Evolutionary conservation across 2,113 vertebrate species (phyloP), one percentile per base, ranked within the genome.

Genomic region (Ardeotis arabs): DNA sequence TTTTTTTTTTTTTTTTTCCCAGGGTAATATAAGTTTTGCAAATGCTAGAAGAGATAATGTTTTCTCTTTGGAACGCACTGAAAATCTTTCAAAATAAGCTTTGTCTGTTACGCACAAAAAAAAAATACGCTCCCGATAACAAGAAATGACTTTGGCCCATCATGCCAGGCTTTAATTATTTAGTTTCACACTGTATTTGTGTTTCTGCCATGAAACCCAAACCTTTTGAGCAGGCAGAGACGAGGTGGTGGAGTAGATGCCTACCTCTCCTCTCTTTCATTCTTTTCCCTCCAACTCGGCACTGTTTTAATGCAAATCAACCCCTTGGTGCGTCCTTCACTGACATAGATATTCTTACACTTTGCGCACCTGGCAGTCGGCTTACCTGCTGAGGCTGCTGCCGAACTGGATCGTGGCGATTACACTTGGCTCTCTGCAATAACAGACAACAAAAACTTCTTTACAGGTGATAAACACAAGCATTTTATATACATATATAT

Each of bases 161-260:
- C 69, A 87, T 82, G 23, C 70, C 64, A 91, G 70, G 47, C 84
- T 96, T 95, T 75, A 95, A 97, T 95, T 96, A 97, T 96, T 96
- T 84, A 97, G 85, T 85, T 89, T 70, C 35, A 15, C 5, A 37
- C 68, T 68, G 87, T 84, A 87, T 95, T 91, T 89, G 78, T 79
- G 81, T 94, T 84, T 96, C 95, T 95, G 85, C 95, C 3, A 0
- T 89, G 95, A 97, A 90, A 93, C 74, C 55, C 59, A 89, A 96
- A 86, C 90, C 86, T 87, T 93, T 92, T 70, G 64, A 39, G 59
- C 16, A 28, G 75, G 28, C 75, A 82, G 86, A 87, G 80, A 41
- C 2, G 5, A 20, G 49, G 27, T 81, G 39, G 72, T 80, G 70
- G 68, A 35, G 66, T 88, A 58, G 45, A 55, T 84, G 86, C 77